Evolutionary conservation across 2,797 vertebrate species (phyloP), one percentile per base, ranked within the genome.

Genomic region (Notolabrus celidotus): DNA sequence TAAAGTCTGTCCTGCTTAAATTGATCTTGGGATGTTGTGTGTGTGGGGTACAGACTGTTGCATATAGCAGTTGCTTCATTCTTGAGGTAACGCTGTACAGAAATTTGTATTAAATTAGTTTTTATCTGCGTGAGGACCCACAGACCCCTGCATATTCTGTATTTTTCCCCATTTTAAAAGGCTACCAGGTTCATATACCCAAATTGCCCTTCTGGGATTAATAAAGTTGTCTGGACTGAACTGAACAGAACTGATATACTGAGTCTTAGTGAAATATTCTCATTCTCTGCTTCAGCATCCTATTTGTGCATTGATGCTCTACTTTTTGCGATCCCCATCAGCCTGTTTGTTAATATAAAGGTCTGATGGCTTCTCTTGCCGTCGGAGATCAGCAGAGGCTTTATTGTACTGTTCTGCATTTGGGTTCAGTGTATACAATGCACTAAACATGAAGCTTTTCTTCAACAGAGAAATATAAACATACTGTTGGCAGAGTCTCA

Each of bases 391-490:
- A 46, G 67, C 52, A 6, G 38, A 39, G 22, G 34, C 55, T 66
- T 71, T 64, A 33, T 49, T 50, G 22, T 61, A 46, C 62, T 45
- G 31, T 39, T 10, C 23, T 23, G 5, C 20, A 22, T 8, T 31
- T 5, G 1, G 7, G 11, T 49, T 57, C 29, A 58, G 27, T 53
- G 3, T 10, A 36, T 50, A 51, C n/a, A 79, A 69, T 41, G 41
- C 47, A 52, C 31, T 49, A 34, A 42, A 62, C 52, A 54, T 71
- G 8, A 65, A 36, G 9, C n/a, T 62, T 62, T 43, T 19, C 52
- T 50, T 64, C 34, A 23, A 56, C 38, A 19, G 10, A 74, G 55
- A 33, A 67, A 54, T 31, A 50, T 58, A 58, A 64, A 66, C 50
- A 22, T 29, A 41, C 38, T 33, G 22, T 50, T 45, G 52, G 20